Conservation (phyloP, 2,797 vertebrate genomes). For the Champsocephalus gunnari region DNA sequence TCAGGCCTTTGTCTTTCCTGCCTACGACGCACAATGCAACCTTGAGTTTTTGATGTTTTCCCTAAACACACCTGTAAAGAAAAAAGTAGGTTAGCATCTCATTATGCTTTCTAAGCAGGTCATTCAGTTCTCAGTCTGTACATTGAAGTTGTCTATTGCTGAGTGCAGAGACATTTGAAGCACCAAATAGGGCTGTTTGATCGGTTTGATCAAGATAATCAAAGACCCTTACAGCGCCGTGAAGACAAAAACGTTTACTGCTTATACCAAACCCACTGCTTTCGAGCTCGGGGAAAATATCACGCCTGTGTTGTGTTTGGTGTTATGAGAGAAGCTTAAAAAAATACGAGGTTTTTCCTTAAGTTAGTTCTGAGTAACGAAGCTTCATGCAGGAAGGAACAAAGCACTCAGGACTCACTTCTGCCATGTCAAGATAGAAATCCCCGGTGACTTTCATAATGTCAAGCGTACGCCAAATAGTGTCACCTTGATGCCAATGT, state of each 20-base stretch:
- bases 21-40: constrained; percentile 25
- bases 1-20: constrained; percentile 58
- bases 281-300: constrained; percentile 12
- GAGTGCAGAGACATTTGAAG: not conserved
- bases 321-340: no score
- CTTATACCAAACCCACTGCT: not conserved
- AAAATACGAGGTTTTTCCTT: no score
- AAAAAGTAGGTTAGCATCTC: constrained; percentile 65
- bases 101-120: constrained; percentile 46
- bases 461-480: no score
- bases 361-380: no score
- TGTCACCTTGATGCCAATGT: no score
- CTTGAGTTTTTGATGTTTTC: constrained; percentile 57
- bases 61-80: constrained; percentile 60
- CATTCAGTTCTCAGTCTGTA: constrained; percentile 5
- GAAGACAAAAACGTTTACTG: constrained; percentile 11
- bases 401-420: no score
- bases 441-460: no score
- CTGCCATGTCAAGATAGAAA: no score
- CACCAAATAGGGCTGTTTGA: constrained; percentile 24
- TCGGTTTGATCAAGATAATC: constrained; percentile 19
- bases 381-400: no score
- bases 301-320: not conserved
- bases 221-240: not conserved
- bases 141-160: constrained; percentile 21